Evolutionary conservation across 1,140 invertebrate genomes (phyloP).

Genomic region (Leptopilina boulardi): DNA sequence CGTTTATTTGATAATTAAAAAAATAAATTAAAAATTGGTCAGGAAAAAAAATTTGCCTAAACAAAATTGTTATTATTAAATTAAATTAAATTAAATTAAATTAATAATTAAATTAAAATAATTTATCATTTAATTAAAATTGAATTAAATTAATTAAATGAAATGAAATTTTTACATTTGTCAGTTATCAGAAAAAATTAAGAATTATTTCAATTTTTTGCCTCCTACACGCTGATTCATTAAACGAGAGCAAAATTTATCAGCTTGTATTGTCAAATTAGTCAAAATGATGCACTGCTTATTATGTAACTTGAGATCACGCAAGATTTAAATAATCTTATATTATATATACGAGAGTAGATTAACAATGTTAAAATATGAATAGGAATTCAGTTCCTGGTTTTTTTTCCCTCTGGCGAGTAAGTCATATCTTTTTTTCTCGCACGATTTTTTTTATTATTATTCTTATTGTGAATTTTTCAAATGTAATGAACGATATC

Average conservation of each 20-base stretch:
- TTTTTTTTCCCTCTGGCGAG: neutral
- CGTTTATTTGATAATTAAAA: no score
- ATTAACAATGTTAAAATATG: neutral
- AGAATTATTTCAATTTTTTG: neutral
- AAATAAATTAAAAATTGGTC: no score
- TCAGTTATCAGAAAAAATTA: neutral
- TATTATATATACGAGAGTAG: no score
- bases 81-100: no score
- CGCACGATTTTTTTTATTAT: neutral
- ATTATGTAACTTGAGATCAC: neutral
- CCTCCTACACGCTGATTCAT: neutral
- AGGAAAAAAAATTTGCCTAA: no score
- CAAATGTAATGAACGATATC: neutral
- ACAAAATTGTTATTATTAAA: no score
- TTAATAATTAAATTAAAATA: no score
- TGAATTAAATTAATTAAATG: no score
- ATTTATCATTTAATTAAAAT: no score
- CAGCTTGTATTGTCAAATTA: neutral
- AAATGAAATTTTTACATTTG: no score
- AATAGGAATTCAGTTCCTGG: neutral
- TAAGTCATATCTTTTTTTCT: neutral
- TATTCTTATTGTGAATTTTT: neutral
- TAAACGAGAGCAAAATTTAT: neutral
- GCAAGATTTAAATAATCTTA: neutral
- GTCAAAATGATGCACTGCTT: slow-evolving; percentile 6